A percentile compares a stretch with the other conserved stretches of the same genome.
These are phyloP conservation scores for Aurelia sp. DNA, from an alignment of 30 jellyfish, hydroid and myxozoan genomes.

Conservation along the genomic window DNA sequence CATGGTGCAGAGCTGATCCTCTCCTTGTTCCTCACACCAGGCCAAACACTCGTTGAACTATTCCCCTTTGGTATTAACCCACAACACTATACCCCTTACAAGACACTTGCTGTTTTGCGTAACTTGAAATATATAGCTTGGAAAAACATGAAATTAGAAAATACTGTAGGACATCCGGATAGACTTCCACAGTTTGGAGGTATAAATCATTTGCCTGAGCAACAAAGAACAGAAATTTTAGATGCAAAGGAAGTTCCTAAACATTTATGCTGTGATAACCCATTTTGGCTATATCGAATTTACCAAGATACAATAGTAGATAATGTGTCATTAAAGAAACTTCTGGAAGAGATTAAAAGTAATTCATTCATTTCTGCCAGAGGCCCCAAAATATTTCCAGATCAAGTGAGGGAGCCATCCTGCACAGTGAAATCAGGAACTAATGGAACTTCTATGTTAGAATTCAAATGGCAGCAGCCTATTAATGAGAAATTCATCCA, in stretches of 20 bases:
- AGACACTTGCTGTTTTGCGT: slow-evolving; percentile 61
- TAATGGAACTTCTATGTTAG: not conserved
- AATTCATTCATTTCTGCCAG: not conserved
- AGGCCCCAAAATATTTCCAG: slow-evolving; percentile 29
- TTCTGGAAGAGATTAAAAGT: not conserved
- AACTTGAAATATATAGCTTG: slow-evolving; percentile 74
- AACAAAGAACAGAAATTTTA: slow-evolving; percentile 38
- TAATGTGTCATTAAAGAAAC: slow-evolving; percentile 13
- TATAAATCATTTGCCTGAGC: slow-evolving; percentile 50
- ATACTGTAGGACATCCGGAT: slow-evolving; percentile 70
- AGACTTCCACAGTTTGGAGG: slow-evolving; percentile 82
- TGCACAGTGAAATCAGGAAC: not conserved
- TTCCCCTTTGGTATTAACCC: slow-evolving; percentile 92
- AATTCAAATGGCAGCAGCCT: slow-evolving; percentile 56
- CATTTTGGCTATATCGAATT: slow-evolving; percentile 88
- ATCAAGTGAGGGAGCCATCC: slow-evolving; percentile 13
- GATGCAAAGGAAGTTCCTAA: slow-evolving; percentile 54
- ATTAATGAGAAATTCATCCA: slow-evolving; percentile 9
- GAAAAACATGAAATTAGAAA: slow-evolving; percentile 29
- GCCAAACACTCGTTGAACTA: slow-evolving; percentile 72
- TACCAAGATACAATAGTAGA: slow-evolving; percentile 97
- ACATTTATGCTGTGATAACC: slow-evolving; percentile 86
- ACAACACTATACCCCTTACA: slow-evolving; percentile 87
- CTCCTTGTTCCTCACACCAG: slow-evolving; percentile 72
- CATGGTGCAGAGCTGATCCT: slow-evolving; percentile 91